A percentile compares a stretch with the other conserved stretches of the same genome.
phyloP scores from a whole-genome alignment of 2,113 vertebrate genomes.

The Craseonycteris thonglongyai region DNA sequence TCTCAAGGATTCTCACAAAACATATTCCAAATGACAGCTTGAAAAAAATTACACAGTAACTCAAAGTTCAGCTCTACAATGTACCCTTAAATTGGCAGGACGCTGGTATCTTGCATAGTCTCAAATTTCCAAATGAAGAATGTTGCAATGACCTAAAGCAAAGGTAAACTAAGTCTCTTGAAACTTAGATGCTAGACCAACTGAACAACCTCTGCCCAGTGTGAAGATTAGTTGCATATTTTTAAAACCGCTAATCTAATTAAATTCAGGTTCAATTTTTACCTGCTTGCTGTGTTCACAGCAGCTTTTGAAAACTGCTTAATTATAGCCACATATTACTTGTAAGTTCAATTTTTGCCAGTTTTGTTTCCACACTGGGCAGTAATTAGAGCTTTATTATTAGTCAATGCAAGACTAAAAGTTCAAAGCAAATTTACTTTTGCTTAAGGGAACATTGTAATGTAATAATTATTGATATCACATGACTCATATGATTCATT shows the following conservation, averaged over 20 bases:
- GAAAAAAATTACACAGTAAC: no score
- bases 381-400: conserved; percentile 50
- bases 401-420: conserved; percentile 30
- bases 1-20: no score
- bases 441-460: conserved; percentile 78
- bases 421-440: conserved; percentile 18
- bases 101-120: background rate
- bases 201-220: no score
- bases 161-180: no score
- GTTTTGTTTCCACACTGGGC: background rate
- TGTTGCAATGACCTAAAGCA: background rate
- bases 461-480: conserved; percentile 74
- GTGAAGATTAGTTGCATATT: background rate
- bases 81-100: conserved; percentile 76
- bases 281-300: background rate
- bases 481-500: conserved; percentile 77
- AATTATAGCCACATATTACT: background rate
- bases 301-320: background rate
- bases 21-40: no score
- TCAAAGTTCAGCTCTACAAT: conserved; percentile 77
- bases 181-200: no score
- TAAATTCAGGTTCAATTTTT: background rate
- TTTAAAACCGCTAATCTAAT: background rate
- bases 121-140: conserved; percentile 24
- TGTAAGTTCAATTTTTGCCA: background rate